Conservation (phyloP, 2,797 vertebrate species). For the Eutrigla gurnardus region DNA sequence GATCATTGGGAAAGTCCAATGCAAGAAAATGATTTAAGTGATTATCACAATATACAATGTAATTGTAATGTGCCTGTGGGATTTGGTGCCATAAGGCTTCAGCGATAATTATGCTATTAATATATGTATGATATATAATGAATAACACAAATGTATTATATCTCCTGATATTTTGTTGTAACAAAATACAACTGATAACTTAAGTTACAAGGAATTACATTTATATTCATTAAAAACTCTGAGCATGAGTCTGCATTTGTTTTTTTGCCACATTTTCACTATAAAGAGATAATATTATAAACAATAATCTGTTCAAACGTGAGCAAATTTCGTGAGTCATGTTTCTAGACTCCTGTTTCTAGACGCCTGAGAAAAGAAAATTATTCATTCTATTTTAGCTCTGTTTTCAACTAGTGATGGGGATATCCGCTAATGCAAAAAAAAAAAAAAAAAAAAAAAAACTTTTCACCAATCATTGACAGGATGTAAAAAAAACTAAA, state of each 20-base stretch:
- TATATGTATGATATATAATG: background rate
- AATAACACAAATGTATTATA: background rate
- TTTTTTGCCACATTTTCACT: background rate
- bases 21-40: background rate
- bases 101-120: background rate
- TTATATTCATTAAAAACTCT: background rate
- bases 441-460: too few relatives aligned
- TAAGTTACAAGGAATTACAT: background rate
- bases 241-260: background rate
- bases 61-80: background rate
- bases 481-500: too few relatives aligned
- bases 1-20: background rate
- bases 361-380: background rate
- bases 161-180: background rate
- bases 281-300: background rate
- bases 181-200: background rate
- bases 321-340: too few relatives aligned
- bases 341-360: background rate
- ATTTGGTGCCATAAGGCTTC: background rate
- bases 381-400: background rate
- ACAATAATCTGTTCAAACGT: background rate
- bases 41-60: conserved; percentile 1
- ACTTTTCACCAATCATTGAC: too few relatives aligned
- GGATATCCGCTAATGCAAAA: background rate
- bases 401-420: background rate